Conservation (phyloP, 2,113 vertebrate species). For the Drymodes brunneopygia region DNA sequence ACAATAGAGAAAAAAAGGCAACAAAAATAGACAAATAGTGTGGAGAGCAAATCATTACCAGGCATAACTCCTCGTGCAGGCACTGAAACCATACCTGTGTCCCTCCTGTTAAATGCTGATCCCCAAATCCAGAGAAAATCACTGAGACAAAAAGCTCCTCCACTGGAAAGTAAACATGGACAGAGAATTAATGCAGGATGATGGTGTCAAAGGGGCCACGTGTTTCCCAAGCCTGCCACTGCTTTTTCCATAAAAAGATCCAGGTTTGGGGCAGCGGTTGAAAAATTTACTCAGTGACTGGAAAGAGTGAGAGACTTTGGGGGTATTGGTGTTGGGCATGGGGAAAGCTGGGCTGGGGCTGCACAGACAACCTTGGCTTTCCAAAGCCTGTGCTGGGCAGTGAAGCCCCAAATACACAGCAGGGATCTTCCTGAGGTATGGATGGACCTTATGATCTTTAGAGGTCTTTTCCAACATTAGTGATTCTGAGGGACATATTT, state of each 20-base stretch:
- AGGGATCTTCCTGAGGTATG: background rate
- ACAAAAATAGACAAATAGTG: background rate
- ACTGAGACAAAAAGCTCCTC: background rate
- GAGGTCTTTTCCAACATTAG: background rate
- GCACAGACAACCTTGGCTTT: background rate
- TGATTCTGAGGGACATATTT: background rate
- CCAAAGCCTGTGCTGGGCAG: background rate
- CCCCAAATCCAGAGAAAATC: background rate
- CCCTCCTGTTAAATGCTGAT: background rate
- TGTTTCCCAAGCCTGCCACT: background rate
- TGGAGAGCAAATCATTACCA: background rate
- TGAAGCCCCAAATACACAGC: background rate
- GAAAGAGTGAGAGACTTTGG: background rate
- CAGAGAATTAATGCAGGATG: background rate
- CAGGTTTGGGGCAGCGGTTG: background rate
- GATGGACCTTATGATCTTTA: background rate
- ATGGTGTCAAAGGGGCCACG: fast-evolving
- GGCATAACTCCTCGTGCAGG: background rate
- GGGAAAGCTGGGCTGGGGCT: background rate
- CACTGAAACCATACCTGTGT: background rate
- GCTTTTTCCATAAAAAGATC: background rate
- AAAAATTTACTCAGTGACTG: background rate
- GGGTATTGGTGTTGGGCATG: fast-evolving
- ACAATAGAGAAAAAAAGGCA: fast-evolving
- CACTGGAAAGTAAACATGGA: background rate